phyloP scores from a whole-genome alignment of 2,888 invertebrate genomes.

The Ophonus ardosiacus region DNA sequence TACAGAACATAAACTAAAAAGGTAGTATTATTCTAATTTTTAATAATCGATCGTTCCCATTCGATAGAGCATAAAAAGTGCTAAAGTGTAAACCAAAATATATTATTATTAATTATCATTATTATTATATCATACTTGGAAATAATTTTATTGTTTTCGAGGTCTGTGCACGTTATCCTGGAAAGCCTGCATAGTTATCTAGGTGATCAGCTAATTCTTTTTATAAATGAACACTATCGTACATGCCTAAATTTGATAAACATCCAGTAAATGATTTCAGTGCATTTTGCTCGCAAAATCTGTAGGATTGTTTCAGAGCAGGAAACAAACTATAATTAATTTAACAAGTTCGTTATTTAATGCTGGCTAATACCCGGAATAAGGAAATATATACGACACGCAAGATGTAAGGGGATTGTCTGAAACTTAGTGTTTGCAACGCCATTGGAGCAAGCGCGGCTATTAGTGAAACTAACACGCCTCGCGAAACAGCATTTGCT shows the following conservation, averaged over 20 bases:
- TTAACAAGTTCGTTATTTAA: conserved; percentile 53
- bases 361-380: conserved; percentile 53
- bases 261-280: background rate
- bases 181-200: too few relatives aligned
- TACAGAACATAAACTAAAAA: too few relatives aligned
- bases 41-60: too few relatives aligned
- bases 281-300: background rate
- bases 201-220: too few relatives aligned
- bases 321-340: conserved; percentile 57
- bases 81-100: too few relatives aligned
- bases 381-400: conserved; percentile 61
- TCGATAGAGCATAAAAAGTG: too few relatives aligned
- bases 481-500: conserved; percentile 12
- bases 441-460: conserved; percentile 38
- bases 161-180: too few relatives aligned
- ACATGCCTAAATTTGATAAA: background rate
- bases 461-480: conserved; percentile 50
- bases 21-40: too few relatives aligned
- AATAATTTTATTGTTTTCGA: too few relatives aligned
- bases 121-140: too few relatives aligned
- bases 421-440: conserved; percentile 39
- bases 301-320: conserved; percentile 3
- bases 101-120: too few relatives aligned
- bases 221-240: too few relatives aligned
- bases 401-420: conserved; percentile 49